Conservation (phyloP, 2,797 vertebrate genomes). For the Spatula versicolor region DNA sequence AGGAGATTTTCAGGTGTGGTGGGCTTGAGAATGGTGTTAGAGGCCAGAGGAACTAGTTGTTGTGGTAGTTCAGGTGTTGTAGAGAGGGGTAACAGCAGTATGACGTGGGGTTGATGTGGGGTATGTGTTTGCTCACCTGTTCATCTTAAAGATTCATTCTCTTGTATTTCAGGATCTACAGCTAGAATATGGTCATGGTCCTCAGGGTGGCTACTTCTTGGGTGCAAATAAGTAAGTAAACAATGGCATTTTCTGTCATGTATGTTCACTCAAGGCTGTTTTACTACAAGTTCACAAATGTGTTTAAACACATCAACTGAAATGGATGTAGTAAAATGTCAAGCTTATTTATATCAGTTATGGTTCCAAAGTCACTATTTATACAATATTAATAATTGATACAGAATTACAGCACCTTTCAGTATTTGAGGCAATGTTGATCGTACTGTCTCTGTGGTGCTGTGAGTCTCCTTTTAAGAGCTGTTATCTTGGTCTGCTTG, state of each 20-base stretch:
- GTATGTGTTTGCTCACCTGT: not conserved
- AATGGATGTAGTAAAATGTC: not conserved
- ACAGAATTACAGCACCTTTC: not conserved
- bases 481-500: not conserved
- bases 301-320: not conserved
- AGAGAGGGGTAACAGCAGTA: not conserved
- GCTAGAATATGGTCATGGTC: conserved; percentile 90
- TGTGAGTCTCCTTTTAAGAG: not conserved
- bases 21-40: not conserved
- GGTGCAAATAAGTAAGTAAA: conserved; percentile 94
- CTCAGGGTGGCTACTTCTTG: conserved; percentile 86
- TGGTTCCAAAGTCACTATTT: not conserved
- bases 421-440: not conserved
- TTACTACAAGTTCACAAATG: not conserved
- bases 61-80: not conserved
- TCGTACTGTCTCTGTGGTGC: not conserved
- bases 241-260: not conserved
- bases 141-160: not conserved
- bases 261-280: not conserved
- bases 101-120: no score
- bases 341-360: not conserved
- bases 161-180: conserved; percentile 86
- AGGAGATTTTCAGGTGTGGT: not conserved
- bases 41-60: not conserved
- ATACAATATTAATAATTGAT: not conserved